Evolutionary conservation across 1,140 invertebrate genomes (phyloP), one percentile per base, ranked within the genome.

Genomic region (Drosophila willistoni): DNA sequence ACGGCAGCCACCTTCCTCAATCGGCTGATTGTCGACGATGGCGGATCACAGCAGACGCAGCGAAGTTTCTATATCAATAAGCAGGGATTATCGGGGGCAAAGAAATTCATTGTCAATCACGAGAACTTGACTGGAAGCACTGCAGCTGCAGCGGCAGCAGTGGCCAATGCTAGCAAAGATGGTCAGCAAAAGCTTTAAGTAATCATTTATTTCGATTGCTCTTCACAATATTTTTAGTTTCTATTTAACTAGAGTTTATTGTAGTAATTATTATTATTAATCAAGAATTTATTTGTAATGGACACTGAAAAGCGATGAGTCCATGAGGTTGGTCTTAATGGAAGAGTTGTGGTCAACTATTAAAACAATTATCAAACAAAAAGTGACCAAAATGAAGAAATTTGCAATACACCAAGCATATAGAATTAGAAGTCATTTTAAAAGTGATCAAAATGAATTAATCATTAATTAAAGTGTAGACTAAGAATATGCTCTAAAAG

Each of bases 1-100:
- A 66, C 84, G 36, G 84, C 80, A 12, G 84, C 83, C 51, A 87
- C 80, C 17, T 89, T 89, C 14, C 71, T 90, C 5, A 89, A 89
- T 61, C 81, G 84, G 4, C 33, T 89, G 1, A 81, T 71, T 3
- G 81, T 89, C 17, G 84, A 89, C n/a, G 84, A 89, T 70, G 56
- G 77, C 41, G 68, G 54, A 34, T 89, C 83, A 0, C 70, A 84
- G 0, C 19, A 77, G 10, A 64, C 81, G 14, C 84, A 84, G 19
- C 89, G 89, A 60, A 89, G 84, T 59, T 89, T 89, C 69, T 89
- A 90, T 44, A 89, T 89, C 17, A 89, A 89, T 44, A 89, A 89
- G 56, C 84, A 89, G 67, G 84, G 84, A 47, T 56, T 89, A 33
- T 90, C 77, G 13, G 84, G 84, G 0, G 84, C 84, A 56, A 89